These are phyloP conservation scores for Macrotis lagotis DNA, from an alignment of 2,113 vertebrate species.

Conservation along the genomic window DNA sequence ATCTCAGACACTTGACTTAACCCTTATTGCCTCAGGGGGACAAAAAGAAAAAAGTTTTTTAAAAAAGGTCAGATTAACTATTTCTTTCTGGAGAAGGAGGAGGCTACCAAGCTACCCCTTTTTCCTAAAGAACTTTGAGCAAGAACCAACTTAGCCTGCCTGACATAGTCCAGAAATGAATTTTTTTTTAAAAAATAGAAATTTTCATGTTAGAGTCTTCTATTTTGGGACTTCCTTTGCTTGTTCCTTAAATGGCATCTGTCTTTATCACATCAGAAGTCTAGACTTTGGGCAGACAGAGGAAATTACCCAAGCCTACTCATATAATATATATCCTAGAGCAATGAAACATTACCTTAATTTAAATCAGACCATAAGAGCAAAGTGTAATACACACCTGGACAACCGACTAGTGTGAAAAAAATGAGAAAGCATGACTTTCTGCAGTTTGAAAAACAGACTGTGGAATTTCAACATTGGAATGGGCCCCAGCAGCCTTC, in stretches of 20 bases:
- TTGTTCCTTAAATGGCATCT: neutral
- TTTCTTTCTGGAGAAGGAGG: conserved; percentile 27
- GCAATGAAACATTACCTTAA: conserved; percentile 22
- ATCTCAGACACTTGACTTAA: too few relatives aligned
- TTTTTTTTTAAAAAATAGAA: neutral
- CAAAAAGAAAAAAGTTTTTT: too few relatives aligned
- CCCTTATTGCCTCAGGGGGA: too few relatives aligned
- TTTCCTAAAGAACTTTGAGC: neutral
- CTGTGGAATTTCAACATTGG: neutral
- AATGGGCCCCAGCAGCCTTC: neutral
- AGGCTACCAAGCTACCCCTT: conserved; percentile 32
- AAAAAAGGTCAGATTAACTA: conserved; percentile 51
- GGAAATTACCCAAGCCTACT: conserved; percentile 8
- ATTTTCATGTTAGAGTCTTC: neutral
- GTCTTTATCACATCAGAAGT: conserved; percentile 16
- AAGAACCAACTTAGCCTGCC: neutral
- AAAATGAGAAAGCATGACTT: conserved; percentile 31
- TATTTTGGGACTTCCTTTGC: neutral
- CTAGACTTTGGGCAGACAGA: neutral
- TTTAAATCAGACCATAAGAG: conserved; percentile 31
- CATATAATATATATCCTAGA: neutral
- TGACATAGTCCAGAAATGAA: neutral
- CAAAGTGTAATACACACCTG: conserved; percentile 7
- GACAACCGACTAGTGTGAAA: neutral
- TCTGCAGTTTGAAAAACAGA: conserved; percentile 18